These are phyloP conservation scores for Brachionus calyciflorus DNA, from an alignment of 1,140 invertebrate species.

Conservation along the genomic window DNA sequence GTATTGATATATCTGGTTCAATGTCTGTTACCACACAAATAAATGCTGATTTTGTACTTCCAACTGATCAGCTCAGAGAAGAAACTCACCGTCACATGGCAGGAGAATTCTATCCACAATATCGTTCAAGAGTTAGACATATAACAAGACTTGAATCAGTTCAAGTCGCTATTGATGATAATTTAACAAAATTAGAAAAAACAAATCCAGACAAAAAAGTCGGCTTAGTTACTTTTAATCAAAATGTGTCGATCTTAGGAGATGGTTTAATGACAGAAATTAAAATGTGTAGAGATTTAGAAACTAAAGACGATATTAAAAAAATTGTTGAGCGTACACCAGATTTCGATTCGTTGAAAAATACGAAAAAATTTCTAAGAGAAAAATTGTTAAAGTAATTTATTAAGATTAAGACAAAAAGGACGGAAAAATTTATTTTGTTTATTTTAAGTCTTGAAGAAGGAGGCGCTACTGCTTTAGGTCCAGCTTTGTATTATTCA, in stretches of 20 bases:
- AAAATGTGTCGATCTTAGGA: slow-evolving; percentile 51
- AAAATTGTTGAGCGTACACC: slow-evolving; percentile 51
- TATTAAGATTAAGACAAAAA: background rate
- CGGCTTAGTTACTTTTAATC: slow-evolving; percentile 55
- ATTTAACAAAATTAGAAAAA: slow-evolving; percentile 54
- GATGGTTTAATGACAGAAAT: background rate
- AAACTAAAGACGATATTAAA: slow-evolving; percentile 51
- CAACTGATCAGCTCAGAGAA: slow-evolving; percentile 52
- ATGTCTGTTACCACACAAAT: slow-evolving; percentile 59
- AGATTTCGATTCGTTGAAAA: slow-evolving; percentile 51
- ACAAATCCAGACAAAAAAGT: slow-evolving; percentile 54
- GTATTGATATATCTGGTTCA: slow-evolving; percentile 58
- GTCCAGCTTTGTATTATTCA: slow-evolving; percentile 56
- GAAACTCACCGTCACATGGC: slow-evolving; percentile 48
- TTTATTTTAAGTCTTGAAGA: slow-evolving; percentile 52
- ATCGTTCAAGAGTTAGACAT: slow-evolving; percentile 50
- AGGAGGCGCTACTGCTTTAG: slow-evolving; percentile 56
- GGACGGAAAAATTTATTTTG: background rate
- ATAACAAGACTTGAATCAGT: slow-evolving; percentile 52
- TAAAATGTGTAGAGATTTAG: background rate
- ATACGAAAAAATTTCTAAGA: slow-evolving; percentile 47
- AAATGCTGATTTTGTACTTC: slow-evolving; percentile 50
- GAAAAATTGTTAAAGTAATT: slow-evolving; percentile 11
- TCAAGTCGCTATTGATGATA: slow-evolving; percentile 58
- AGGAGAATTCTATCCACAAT: slow-evolving; percentile 50